Base-by-base conservation (phyloP, 2,113 vertebrate genomes). In the Aramus guarauna region DNA sequence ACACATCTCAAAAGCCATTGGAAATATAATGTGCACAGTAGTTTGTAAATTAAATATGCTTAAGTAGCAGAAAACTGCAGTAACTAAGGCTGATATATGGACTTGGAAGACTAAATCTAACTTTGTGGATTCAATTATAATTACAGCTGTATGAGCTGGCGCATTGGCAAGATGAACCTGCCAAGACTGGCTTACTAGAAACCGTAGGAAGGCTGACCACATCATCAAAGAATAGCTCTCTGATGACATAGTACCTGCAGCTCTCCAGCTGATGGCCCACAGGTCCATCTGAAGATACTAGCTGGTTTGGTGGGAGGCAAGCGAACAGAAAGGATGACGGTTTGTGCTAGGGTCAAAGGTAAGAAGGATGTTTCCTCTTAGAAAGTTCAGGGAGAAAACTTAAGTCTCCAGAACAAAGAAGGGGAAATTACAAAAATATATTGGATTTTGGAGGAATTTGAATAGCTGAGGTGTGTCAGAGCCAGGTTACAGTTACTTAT, bases 121-220 rank as follows among this genome's bases (percentile, higher is more conserved):
- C 81, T 94, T 96, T 96, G 88, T 97, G 95, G 96, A 97, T 97
- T 98, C 91, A 97, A 96, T 97, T 97, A 97, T 94, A 97, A 98
- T 95, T 96, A 91, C 97, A 98, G 95, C 96, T 97, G 96, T 95
- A 97, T 90, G 94, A 97, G 77, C 59, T 88, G 88, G 91, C 92
- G n/a, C 48, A 26, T 87, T 96, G 95, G 97, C 88, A 95, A 82
- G 96, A 90, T 7, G 18, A 88, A 96, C 37, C 93, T 98, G 93
- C 90, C 97, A 98, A 97, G 58, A 62, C 72, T 56, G 92, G 45
- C 88, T 97, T 97, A 78, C 88, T 95, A 91, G 96, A 91, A 66
- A 84, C 79, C 23, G 23, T 83, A 94, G 92, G 64, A 95, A 96
- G 95, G 80, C 77, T 74, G 78, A 93, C 85, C 94, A 96, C 67